These are phyloP conservation scores for Orthonyx spaldingii DNA, from an alignment of 2,113 vertebrate genomes.

Conservation along the genomic window DNA sequence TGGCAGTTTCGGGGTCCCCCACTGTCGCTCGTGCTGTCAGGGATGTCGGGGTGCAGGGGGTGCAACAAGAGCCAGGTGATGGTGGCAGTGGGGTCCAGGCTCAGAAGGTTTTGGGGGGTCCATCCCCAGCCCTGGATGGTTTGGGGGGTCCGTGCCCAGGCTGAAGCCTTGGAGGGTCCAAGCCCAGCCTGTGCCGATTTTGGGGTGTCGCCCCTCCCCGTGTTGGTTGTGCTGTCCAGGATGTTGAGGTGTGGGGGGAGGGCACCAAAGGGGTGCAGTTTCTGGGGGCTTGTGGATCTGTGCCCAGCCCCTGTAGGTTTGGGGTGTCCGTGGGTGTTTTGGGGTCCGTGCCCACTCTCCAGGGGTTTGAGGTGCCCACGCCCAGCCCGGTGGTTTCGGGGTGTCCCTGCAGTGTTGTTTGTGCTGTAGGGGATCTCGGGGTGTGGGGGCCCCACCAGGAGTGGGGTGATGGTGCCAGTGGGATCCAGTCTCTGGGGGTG, in stretches of 20 bases:
- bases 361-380: background rate
- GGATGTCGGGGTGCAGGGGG: background rate
- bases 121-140: background rate
- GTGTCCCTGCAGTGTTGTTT: background rate
- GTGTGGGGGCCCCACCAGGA: background rate
- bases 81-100: background rate
- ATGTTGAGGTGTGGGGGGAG: background rate
- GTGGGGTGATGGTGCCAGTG: background rate
- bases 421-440: background rate
- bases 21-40: accelerated
- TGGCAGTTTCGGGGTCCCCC: background rate
- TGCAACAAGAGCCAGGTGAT: too few relatives aligned
- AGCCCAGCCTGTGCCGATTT: background rate
- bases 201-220: background rate
- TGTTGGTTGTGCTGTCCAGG: background rate
- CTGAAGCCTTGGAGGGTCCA: background rate
- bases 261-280: background rate
- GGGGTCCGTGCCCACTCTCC: background rate
- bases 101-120: background rate
- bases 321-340: background rate
- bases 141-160: background rate
- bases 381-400: background rate
- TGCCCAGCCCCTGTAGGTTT: background rate
- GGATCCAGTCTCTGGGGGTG: background rate
- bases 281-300: background rate